phyloP scores from a whole-genome alignment of 2,888 invertebrate species.

The Icerya purchasi region DNA sequence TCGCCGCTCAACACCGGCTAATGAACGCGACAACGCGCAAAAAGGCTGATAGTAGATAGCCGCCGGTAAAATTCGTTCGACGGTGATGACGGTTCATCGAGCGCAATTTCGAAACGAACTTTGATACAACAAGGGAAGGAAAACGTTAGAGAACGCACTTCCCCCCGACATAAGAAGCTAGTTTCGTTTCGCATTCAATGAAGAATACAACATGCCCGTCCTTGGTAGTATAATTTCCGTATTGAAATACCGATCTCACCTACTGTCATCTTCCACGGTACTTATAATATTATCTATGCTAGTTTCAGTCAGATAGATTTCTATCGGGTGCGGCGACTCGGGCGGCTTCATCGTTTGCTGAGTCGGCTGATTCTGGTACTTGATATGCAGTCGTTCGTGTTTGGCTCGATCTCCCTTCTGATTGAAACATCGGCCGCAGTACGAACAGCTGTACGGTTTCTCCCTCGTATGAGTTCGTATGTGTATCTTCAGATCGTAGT shows the following conservation, averaged over 20 bases:
- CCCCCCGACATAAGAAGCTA: background rate
- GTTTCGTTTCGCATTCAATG: background rate
- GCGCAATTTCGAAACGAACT: background rate
- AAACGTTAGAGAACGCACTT: background rate
- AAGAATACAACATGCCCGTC: background rate
- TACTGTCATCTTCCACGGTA: no score
- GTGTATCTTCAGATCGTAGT: conserved; percentile 26
- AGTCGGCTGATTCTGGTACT: background rate
- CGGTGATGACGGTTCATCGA: background rate
- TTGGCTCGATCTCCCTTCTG: conserved; percentile 16
- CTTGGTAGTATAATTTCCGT: background rate
- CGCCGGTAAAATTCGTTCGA: no score
- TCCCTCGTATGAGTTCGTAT: conserved; percentile 27
- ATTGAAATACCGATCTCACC: no score
- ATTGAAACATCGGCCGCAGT: conserved; percentile 30
- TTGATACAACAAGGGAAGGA: background rate
- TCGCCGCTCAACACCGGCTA: no score
- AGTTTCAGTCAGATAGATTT: background rate
- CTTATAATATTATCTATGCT: background rate
- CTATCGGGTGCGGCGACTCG: background rate
- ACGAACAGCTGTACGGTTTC: conserved; percentile 26
- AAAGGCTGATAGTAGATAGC: no score
- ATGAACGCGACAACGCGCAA: no score
- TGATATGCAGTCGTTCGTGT: conserved; percentile 14
- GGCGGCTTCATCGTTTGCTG: background rate